phyloP scores from a whole-genome alignment of 1,140 invertebrate genomes.

The Anastatus disparis region DNA sequence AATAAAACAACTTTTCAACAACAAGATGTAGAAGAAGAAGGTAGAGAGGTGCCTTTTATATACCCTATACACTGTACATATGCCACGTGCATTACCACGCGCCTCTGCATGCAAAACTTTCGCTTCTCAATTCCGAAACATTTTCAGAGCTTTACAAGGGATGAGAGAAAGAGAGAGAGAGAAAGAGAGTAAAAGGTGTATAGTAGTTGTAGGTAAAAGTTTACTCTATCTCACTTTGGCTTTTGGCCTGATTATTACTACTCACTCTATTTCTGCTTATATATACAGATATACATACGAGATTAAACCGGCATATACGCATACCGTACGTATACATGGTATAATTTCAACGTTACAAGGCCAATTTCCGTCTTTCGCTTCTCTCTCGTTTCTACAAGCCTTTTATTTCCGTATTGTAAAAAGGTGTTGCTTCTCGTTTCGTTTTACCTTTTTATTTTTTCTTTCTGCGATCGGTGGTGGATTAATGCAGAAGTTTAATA shows the following conservation, averaged over 20 bases:
- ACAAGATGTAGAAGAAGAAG: too few relatives aligned
- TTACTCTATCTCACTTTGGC: background rate
- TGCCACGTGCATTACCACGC: background rate
- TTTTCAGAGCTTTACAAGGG: too few relatives aligned
- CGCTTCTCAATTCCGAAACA: too few relatives aligned
- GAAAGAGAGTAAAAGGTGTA: too few relatives aligned
- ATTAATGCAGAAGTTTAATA: background rate
- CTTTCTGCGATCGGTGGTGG: background rate
- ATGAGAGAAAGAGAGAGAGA: too few relatives aligned
- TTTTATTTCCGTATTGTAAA: background rate
- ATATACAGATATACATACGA: too few relatives aligned
- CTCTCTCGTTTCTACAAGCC: background rate
- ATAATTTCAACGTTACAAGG: conserved; percentile 14
- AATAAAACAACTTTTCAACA: conserved; percentile 21
- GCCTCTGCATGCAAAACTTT: background rate
- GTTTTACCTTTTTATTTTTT: too few relatives aligned
- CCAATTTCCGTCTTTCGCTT: background rate
- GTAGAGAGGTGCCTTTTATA: background rate
- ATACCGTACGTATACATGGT: too few relatives aligned
- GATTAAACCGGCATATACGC: too few relatives aligned
- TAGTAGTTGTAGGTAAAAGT: too few relatives aligned
- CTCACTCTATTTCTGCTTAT: too few relatives aligned
- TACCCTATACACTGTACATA: background rate
- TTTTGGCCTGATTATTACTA: background rate
- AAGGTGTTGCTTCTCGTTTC: background rate